Conservation (phyloP, 2,888 invertebrate genomes). For the Tineola bisselliella region DNA sequence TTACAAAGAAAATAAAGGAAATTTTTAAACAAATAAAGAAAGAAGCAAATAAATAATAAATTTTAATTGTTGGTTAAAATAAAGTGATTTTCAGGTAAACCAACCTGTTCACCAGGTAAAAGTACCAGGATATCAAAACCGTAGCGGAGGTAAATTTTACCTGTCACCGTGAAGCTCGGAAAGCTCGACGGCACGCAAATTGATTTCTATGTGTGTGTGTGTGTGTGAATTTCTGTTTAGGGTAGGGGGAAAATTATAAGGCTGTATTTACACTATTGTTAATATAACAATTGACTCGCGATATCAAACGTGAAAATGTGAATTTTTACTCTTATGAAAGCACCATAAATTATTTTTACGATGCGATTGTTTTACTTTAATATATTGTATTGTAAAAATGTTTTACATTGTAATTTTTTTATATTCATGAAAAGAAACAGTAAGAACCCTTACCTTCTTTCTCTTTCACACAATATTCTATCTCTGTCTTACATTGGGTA, state of each 20-base stretch:
- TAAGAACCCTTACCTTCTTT: not conserved
- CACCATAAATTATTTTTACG: too few relatives aligned
- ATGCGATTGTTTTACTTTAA: too few relatives aligned
- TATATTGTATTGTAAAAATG: too few relatives aligned
- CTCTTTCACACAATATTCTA: not conserved
- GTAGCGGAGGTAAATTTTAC: slow-evolving; percentile 27
- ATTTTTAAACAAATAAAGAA: not conserved
- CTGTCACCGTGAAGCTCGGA: slow-evolving; percentile 21
- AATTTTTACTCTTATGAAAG: too few relatives aligned
- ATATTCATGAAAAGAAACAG: not conserved
- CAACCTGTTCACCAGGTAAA: slow-evolving; percentile 46
- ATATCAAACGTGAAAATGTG: too few relatives aligned
- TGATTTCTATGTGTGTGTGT: not conserved
- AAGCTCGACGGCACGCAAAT: too few relatives aligned
- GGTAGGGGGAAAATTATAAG: not conserved
- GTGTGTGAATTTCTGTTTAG: not conserved
- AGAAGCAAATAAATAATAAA: not conserved
- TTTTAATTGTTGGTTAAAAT: not conserved
- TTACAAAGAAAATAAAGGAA: slow-evolving; percentile 18
- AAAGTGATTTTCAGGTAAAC: slow-evolving; percentile 24
- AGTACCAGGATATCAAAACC: slow-evolving; percentile 42
- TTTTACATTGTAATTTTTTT: too few relatives aligned
- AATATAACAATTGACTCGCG: too few relatives aligned
- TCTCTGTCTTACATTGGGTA: not conserved
- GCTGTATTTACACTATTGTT: not conserved